Evolutionary conservation across 2,888 invertebrate species (phyloP), one percentile per base, ranked within the genome.

Genomic region (Tanypteryx hageni): DNA sequence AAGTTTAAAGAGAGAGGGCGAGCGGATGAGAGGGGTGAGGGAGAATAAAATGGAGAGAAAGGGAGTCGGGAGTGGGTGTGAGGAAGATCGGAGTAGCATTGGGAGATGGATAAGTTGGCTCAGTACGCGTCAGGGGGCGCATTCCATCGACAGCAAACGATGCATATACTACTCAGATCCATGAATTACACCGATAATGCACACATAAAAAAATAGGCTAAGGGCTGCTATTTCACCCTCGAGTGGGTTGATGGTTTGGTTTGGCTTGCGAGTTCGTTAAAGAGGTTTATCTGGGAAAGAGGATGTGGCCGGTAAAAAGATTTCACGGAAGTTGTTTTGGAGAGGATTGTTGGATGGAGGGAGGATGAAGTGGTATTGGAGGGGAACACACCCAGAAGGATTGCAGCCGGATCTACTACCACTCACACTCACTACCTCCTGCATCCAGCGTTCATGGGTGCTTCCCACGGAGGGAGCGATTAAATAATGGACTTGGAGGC

Each of bases 101-200:
- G 76, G 76, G 76, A 76, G 13, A 27, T 76, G 76, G 76, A 76
- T 27, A 27, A 68, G 22, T n/a, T n/a, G 76, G 76, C 76, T 76
- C 5, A 76, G 76, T 27, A 76, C 76, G 76, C 76, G 76, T 76
- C 10, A 27, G 13, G 27, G 68, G 76, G 76, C 76, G 76, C 76
- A 76, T 76, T 76, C 76, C 76, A 76, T 76, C 27, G 76, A 76
- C 27, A 76, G 76, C 76, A 76, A 76, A 76, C 76, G 76, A 76
- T 76, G 76, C 76, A 76, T 76, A 76, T 7, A 76, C 76, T 76
- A 76, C 76, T 76, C 76, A 76, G 76, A 76, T 22, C 68, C 68
- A 68, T 76, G 76, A 76, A 76, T 76, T 22, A 76, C 76, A 76
- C 27, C 76, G 76, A 76, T 76, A 76, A 76, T 76, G 76, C 76